A percentile compares a stretch with the other conserved stretches of the same genome.
Evolutionary conservation across 2,113 vertebrate species (phyloP).

Genomic region (Odontophorus gujanensis): DNA sequence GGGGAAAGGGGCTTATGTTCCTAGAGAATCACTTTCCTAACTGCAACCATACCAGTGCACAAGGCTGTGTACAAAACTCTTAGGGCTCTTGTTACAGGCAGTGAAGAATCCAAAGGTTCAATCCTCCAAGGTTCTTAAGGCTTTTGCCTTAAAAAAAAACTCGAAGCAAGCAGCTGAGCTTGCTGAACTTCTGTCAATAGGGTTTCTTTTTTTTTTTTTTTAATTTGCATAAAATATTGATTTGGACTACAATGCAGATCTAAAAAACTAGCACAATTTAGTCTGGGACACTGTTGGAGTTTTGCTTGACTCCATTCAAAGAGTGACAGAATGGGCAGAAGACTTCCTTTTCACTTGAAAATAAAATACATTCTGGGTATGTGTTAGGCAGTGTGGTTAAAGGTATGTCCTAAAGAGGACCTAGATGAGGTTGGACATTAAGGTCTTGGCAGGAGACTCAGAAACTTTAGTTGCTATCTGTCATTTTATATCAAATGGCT

Average conservation of each 20-base stretch:
- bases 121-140: background rate
- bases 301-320: background rate
- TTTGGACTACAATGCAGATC: background rate
- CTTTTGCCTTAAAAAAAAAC: background rate
- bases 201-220: background rate
- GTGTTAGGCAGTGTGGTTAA: background rate
- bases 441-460: background rate
- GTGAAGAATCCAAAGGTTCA: background rate
- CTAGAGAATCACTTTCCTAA: constrained; percentile 21
- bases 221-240: background rate
- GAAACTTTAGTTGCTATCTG: background rate
- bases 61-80: background rate
- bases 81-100: background rate
- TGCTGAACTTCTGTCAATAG: background rate
- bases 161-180: background rate
- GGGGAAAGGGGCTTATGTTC: background rate
- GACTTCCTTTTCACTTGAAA: background rate
- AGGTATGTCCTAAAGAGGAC: background rate
- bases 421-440: background rate
- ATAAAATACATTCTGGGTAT: background rate
- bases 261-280: background rate
- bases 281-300: background rate
- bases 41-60: background rate
- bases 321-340: background rate
- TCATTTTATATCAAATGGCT: background rate